These are phyloP conservation scores for Genyomyrus donnyi DNA, from an alignment of 2,113 vertebrate species.

Conservation along the genomic window DNA sequence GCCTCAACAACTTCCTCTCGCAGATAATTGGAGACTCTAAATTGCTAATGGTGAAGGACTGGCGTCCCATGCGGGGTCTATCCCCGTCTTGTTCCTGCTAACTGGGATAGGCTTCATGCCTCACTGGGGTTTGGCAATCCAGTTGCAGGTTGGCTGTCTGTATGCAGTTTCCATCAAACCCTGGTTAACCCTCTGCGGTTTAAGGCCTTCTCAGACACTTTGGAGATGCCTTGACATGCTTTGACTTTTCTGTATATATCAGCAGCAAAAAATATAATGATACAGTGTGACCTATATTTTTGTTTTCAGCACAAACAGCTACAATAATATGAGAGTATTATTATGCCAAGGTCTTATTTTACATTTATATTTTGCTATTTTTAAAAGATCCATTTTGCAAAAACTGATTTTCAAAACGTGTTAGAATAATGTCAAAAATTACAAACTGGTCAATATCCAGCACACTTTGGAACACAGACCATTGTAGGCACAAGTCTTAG, in stretches of 20 bases:
- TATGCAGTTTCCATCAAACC: neutral
- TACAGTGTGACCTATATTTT: neutral
- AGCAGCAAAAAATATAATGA: neutral
- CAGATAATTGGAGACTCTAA: neutral
- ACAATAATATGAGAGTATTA: neutral
- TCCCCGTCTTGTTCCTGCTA: neutral
- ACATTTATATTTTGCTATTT: neutral
- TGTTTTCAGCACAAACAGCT: neutral
- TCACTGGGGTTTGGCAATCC: neutral
- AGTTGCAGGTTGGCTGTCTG: neutral
- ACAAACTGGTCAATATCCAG: neutral
- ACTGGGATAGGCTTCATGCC: neutral
- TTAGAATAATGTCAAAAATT: neutral
- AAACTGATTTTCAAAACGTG: neutral
- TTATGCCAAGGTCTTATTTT: neutral
- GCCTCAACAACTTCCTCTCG: neutral
- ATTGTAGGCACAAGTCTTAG: neutral
- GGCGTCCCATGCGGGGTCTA: neutral
- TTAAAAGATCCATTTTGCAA: neutral
- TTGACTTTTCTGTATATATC: neutral
- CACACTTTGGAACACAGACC: neutral
- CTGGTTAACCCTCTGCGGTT: neutral
- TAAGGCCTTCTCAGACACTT: neutral
- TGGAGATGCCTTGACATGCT: neutral
- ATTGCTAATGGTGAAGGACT: slow-evolving; percentile 1